phyloP scores from a whole-genome alignment of 1,140 invertebrate genomes.

The Macrocentrus cingulum region DNA sequence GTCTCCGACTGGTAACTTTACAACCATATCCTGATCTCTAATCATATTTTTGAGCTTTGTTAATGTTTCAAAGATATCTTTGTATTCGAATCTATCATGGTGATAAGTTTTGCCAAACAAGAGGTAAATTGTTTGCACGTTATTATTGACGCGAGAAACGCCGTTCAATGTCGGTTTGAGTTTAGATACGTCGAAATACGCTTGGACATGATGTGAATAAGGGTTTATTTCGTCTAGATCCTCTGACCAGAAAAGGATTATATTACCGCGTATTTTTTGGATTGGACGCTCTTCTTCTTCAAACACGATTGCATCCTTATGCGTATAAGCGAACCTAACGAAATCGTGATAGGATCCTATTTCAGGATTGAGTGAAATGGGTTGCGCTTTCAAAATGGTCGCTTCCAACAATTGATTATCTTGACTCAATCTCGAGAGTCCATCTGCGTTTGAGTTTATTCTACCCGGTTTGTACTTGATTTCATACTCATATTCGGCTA shows the following conservation, averaged over 20 bases:
- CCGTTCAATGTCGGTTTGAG: slow-evolving; percentile 6
- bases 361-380: too few species aligned
- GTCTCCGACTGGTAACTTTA: slow-evolving; percentile 18
- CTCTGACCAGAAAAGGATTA: slow-evolving; percentile 35
- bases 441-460: slow-evolving; percentile 47
- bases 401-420: neutral
- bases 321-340: slow-evolving; percentile 39
- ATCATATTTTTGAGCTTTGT: slow-evolving; percentile 13
- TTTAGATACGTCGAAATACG: slow-evolving; percentile 25
- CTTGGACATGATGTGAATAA: slow-evolving; percentile 29
- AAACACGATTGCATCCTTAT: slow-evolving; percentile 29
- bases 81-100: slow-evolving; percentile 36
- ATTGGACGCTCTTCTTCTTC: slow-evolving; percentile 31
- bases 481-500: slow-evolving; percentile 51
- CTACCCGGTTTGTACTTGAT: slow-evolving; percentile 50
- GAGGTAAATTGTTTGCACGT: slow-evolving; percentile 32
- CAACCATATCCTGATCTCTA: slow-evolving; percentile 8
- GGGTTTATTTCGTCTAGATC: slow-evolving; percentile 38
- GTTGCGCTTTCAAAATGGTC: too few species aligned
- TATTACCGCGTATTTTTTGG: slow-evolving; percentile 27
- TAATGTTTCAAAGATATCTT: slow-evolving; percentile 38
- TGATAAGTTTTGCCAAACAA: slow-evolving; percentile 33
- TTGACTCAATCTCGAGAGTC: slow-evolving; percentile 35
- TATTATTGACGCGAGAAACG: slow-evolving; percentile 25
- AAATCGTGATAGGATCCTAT: slow-evolving; percentile 40